These are phyloP conservation scores for Automeris io DNA, from an alignment of 2,888 invertebrate genomes.

Conservation along the genomic window DNA sequence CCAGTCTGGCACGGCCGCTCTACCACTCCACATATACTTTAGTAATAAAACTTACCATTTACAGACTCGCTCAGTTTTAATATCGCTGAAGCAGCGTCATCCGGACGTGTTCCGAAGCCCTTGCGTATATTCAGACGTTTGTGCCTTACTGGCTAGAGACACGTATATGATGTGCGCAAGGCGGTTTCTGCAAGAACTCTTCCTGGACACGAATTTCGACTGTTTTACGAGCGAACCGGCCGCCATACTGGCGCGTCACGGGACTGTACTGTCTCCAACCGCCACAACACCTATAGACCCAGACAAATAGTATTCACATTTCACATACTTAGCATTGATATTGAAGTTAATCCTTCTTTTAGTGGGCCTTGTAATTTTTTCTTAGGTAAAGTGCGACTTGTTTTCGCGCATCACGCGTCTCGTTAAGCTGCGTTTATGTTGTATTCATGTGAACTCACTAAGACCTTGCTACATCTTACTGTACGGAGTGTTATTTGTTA, in stretches of 20 bases:
- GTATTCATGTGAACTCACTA: no score
- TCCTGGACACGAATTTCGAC: constrained; percentile 89
- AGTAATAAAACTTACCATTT: constrained; percentile 9
- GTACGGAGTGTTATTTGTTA: no score
- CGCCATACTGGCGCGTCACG: constrained; percentile 57
- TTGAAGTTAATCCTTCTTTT: neutral
- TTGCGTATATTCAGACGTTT: constrained; percentile 95
- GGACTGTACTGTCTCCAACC: constrained; percentile 17
- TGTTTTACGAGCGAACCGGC: constrained; percentile 73
- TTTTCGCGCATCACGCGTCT: no score
- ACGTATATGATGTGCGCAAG: constrained; percentile 90
- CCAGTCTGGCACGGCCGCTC: no score
- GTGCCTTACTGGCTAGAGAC: constrained; percentile 85
- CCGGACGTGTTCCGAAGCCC: constrained; percentile 87
- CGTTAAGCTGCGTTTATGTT: no score
- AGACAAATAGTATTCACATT: constrained; percentile 19
- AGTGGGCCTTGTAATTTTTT: no score
- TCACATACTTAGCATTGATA: neutral
- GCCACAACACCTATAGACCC: constrained; percentile 8
- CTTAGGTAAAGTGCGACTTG: no score
- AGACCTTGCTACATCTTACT: no score
- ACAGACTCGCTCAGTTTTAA: constrained; percentile 87
- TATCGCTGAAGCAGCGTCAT: constrained; percentile 84
- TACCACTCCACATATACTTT: no score
- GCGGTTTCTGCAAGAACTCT: constrained; percentile 94